Evolutionary conservation across 2,888 invertebrate genomes (phyloP).

Genomic region (Tortricodes alternella): DNA sequence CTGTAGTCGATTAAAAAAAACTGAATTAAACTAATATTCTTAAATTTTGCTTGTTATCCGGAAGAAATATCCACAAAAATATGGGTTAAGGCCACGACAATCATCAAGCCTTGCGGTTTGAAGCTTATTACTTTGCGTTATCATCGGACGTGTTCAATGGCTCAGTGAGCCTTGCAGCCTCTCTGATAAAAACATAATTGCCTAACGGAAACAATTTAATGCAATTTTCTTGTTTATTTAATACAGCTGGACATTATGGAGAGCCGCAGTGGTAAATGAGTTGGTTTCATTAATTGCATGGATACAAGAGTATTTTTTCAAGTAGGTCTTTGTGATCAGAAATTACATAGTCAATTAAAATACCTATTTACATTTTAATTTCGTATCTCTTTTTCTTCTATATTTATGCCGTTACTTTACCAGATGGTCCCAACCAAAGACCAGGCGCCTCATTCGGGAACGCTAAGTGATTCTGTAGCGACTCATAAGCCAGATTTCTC

Average conservation of each 20-base stretch:
- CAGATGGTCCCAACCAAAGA: too few species aligned
- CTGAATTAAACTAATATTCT: too few species aligned
- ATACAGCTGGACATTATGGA: constrained; percentile 40
- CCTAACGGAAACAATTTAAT: constrained; percentile 67
- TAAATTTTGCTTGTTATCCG: neutral
- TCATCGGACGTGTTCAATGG: constrained; percentile 63
- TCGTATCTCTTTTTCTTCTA: too few species aligned
- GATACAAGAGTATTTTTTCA: neutral
- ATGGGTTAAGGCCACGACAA: constrained; percentile 18
- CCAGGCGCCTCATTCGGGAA: too few species aligned
- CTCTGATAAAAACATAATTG: constrained; percentile 69
- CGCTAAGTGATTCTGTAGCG: too few species aligned
- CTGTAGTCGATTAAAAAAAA: too few species aligned
- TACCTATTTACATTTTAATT: too few species aligned
- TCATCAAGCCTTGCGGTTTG: constrained; percentile 38
- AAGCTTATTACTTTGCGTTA: constrained; percentile 46
- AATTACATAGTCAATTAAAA: neutral
- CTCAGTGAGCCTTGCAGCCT: constrained; percentile 64
- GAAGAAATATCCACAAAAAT: constrained; percentile 14
- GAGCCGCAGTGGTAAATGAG: constrained; percentile 27
- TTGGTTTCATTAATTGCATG: neutral
- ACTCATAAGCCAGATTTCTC: too few species aligned
- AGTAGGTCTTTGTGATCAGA: neutral
- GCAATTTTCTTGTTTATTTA: constrained; percentile 55
- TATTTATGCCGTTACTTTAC: too few species aligned